Conservation (phyloP, 2,888 invertebrate species). For the Rhagonycha lutea region DNA sequence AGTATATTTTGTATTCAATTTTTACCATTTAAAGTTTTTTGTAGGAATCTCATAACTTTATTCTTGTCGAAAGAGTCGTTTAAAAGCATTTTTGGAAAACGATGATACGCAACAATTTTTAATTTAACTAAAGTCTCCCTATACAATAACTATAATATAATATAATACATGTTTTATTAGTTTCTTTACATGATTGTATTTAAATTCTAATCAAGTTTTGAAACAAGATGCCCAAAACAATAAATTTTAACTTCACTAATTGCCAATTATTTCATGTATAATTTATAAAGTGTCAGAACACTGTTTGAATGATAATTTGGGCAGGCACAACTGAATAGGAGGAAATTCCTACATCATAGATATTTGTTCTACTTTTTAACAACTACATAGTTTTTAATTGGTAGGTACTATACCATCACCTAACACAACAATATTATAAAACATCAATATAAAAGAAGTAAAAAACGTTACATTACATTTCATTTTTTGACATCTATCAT, state of each 20-base stretch:
- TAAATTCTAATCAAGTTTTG: background rate
- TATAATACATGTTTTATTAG: background rate
- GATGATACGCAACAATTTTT: background rate
- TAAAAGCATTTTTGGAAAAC: background rate
- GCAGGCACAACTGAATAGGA: background rate
- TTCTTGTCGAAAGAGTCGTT: background rate
- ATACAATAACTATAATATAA: background rate
- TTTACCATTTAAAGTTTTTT: background rate
- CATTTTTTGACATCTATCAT: background rate
- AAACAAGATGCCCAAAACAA: background rate
- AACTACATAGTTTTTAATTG: background rate
- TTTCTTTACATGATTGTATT: background rate
- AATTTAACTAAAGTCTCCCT: background rate
- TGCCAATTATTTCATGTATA: background rate
- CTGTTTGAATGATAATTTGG: background rate
- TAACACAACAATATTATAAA: too few relatives aligned
- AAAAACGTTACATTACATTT: background rate
- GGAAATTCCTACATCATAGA: background rate
- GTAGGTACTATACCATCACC: background rate
- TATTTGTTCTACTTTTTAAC: background rate
- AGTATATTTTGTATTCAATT: background rate
- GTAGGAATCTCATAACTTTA: background rate
- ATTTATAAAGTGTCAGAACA: background rate
- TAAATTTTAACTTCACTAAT: constrained; percentile 1
- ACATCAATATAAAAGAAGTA: background rate